A percentile compares a stretch with the other conserved stretches of the same genome.
Conservation (phyloP, 1,140 invertebrate species). For the Pogonognathellus flavescens region DNA sequence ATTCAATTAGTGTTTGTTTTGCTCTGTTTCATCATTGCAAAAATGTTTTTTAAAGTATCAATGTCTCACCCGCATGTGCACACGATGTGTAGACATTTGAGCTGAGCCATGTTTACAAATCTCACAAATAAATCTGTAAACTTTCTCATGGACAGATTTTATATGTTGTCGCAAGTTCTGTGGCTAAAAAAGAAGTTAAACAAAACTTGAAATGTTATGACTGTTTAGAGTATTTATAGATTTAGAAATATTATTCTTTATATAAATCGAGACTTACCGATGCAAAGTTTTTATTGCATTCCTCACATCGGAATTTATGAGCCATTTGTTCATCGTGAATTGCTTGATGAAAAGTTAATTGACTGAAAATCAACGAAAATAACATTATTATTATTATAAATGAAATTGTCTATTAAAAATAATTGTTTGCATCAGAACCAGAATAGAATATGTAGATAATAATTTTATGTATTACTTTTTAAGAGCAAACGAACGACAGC, state of each 20-base stretch:
- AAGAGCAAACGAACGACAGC: slow-evolving; percentile 52
- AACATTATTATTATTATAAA: no score
- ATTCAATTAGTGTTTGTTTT: no score
- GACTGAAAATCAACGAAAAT: not conserved
- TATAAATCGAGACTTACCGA: no score
- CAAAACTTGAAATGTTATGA: no score
- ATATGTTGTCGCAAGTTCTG: slow-evolving; percentile 43
- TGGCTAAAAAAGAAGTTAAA: not conserved
- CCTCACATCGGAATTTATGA: slow-evolving; percentile 34
- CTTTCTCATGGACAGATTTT: slow-evolving; percentile 41
- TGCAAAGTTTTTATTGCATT: slow-evolving; percentile 53
- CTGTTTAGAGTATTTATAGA: no score
- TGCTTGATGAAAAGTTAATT: slow-evolving; percentile 53
- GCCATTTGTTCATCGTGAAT: slow-evolving; percentile 47
- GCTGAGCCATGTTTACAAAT: slow-evolving; percentile 50
- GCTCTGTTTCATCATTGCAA: not conserved
- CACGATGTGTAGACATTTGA: slow-evolving; percentile 34
- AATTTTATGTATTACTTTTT: not conserved
- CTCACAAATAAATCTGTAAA: slow-evolving; percentile 50
- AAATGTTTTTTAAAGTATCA: slow-evolving; percentile 1
- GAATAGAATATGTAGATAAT: no score
- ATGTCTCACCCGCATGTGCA: slow-evolving; percentile 17
- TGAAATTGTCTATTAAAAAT: no score
- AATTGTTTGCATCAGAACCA: no score
- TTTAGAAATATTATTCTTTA: no score